Conservation (phyloP, 2,797 vertebrate species). For the Phyllotis vaccarum region DNA sequence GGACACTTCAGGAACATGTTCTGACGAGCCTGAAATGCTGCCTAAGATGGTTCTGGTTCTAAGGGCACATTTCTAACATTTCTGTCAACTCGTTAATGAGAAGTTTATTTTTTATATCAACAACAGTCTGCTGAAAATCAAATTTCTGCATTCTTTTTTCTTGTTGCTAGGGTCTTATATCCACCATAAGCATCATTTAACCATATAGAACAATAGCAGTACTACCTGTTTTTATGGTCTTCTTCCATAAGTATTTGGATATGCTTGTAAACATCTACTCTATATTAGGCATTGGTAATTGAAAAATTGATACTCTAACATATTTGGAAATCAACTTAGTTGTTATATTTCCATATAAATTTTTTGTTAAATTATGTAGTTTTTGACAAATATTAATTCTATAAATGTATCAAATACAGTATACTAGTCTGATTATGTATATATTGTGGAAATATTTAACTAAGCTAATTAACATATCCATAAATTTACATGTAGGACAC, state of each 20-base stretch:
- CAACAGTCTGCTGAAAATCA: constrained; percentile 63
- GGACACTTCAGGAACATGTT: background rate
- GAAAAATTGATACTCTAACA: constrained; percentile 36
- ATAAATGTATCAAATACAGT: background rate
- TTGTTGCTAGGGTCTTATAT: constrained; percentile 56
- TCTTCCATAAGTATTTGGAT: constrained; percentile 51
- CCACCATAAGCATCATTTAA: constrained; percentile 51
- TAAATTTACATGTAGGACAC: background rate
- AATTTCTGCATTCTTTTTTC: constrained; percentile 64
- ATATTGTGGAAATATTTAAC: background rate
- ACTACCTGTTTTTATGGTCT: background rate
- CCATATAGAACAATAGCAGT: constrained; percentile 32
- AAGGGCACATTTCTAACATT: constrained; percentile 15
- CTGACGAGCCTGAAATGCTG: constrained; percentile 53
- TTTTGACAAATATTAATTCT: constrained; percentile 2
- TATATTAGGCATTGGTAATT: constrained; percentile 44
- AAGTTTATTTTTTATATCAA: constrained; percentile 71
- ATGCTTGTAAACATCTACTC: constrained; percentile 63
- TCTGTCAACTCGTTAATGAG: constrained; percentile 63
- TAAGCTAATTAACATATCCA: background rate
- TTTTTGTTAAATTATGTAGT: background rate
- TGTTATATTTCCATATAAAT: constrained; percentile 31
- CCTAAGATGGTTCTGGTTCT: constrained; percentile 55
- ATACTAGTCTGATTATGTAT: background rate
- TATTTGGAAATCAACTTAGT: constrained; percentile 62